Evolutionary conservation across 2,113 vertebrate genomes (phyloP).

Genomic region (Anhinga anhinga): DNA sequence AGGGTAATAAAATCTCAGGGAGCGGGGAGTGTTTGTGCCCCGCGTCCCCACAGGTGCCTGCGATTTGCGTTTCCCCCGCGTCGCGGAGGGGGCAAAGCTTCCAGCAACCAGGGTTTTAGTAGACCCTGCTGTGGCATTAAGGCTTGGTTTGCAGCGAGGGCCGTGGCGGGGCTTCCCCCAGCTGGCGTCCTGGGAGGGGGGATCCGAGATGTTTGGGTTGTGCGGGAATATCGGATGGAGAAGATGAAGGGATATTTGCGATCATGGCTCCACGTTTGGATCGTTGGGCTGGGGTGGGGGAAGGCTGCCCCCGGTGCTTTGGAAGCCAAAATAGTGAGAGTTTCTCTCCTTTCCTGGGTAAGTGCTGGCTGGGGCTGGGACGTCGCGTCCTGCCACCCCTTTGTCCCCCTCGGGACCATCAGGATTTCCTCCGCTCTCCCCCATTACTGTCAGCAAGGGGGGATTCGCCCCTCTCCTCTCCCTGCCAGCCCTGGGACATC

Average conservation of each 20-base stretch:
- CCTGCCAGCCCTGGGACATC: neutral
- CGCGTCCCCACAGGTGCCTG: neutral
- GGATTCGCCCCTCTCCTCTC: neutral
- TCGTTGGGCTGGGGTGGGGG: neutral
- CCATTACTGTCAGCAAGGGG: neutral
- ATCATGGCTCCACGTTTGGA: neutral
- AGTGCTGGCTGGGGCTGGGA: neutral
- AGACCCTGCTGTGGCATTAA: neutral
- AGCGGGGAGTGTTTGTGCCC: neutral
- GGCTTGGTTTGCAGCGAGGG: neutral
- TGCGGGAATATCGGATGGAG: neutral
- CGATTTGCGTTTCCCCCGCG: neutral
- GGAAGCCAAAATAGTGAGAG: neutral
- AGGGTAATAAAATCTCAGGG: neutral
- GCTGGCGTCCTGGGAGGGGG: accelerated
- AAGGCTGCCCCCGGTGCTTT: neutral
- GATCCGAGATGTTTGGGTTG: neutral
- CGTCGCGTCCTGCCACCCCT: neutral
- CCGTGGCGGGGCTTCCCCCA: neutral
- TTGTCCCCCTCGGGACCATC: accelerated
- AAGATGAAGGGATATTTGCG: neutral
- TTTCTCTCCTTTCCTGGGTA: neutral
- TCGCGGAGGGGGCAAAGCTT: neutral
- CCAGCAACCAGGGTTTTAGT: neutral
- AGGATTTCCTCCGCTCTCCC: neutral